Evolutionary conservation across 2,888 invertebrate genomes (phyloP), one percentile per base, ranked within the genome.

Genomic region (Mesoligia furuncula): DNA sequence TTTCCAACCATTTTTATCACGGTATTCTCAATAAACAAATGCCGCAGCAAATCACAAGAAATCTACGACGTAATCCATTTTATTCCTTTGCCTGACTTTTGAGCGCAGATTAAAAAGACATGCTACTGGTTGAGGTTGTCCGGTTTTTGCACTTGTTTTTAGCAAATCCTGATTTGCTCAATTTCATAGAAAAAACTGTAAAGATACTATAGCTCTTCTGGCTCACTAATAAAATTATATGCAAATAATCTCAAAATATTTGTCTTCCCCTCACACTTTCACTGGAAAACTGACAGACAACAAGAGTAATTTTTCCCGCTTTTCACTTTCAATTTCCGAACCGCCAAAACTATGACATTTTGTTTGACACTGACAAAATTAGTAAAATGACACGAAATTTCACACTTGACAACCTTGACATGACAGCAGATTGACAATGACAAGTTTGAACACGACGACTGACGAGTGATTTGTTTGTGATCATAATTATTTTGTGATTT

Each of bases 61-160:
- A 51, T 61, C 31, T 17, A 69, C 42, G 42, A 75, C 51, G 59
- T 51, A 74, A 84, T 68, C 73, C 64, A 64, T 61, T 59, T 71
- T 71, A 70, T 80, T 84, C 80, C 84, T 82, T 78, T 81, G 83
- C 84, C 81, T 83, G 62, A 83, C 71, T 64, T 71, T 82, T 62
- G 61, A n/a, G 15, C 48, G 51, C 83, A 77, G 78, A 81, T 67
- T 48, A 80, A 67, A 80, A 70, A 81, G 6, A 57, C 0, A 36
- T 54, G 15, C 39, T 15, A 45, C 5, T 8, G 31, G 6, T 39
- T 9, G 27, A 51, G 15, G 61, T 64, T 15, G 42, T 20, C 17
- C 31, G n/a, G 7, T 54, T 68, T 77, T 77, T 36, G 0, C 45
- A 48, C 13, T 27, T 36, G 0, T 20, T 39, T 39, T 36, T 31